Evolutionary conservation across 2,113 vertebrate species (phyloP).

Genomic region (Scopus umbretta): DNA sequence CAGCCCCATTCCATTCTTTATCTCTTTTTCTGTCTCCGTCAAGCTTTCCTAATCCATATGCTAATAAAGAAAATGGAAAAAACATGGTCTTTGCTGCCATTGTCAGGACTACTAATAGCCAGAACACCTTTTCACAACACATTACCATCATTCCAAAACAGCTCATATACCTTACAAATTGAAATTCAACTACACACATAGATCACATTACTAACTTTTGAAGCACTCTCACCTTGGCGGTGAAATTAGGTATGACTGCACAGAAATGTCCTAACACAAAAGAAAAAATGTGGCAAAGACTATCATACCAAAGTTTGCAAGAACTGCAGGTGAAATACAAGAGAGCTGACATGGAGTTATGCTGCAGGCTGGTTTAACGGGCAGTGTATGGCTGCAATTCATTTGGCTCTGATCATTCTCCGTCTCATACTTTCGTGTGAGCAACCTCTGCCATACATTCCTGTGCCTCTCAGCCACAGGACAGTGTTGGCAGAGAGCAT

Average conservation of each 20-base stretch:
- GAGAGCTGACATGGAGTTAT: background rate
- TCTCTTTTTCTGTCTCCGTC: background rate
- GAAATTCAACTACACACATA: background rate
- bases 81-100: background rate
- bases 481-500: background rate
- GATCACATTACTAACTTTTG: background rate
- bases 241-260: background rate
- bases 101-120: background rate
- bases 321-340: background rate
- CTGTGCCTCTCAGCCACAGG: background rate
- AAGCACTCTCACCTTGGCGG: background rate
- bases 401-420: background rate
- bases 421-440: background rate
- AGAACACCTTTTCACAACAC: background rate
- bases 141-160: background rate
- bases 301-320: background rate
- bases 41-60: background rate
- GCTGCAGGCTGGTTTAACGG: background rate
- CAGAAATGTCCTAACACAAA: background rate
- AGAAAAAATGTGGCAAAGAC: background rate
- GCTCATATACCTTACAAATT: background rate
- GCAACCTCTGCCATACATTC: conserved; percentile 3
- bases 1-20: background rate
- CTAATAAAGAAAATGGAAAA: background rate
- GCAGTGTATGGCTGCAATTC: background rate